phyloP scores from a whole-genome alignment of 2,797 vertebrate genomes.

The Enoplosus armatus region DNA sequence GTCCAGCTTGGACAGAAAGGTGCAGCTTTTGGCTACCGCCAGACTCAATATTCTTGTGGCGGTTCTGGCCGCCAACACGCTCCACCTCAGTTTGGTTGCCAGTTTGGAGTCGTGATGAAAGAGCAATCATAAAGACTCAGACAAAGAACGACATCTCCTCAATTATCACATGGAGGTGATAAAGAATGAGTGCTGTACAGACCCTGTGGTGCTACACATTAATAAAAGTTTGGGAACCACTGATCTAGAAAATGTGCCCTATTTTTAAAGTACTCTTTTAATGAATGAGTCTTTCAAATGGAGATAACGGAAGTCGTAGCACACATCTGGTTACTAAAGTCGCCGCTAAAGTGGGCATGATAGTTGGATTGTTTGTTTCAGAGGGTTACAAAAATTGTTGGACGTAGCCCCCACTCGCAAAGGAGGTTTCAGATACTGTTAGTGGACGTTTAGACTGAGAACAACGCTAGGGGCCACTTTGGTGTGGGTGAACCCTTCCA shows the following conservation, averaged over 20 bases:
- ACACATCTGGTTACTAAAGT: no score
- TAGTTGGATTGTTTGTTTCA: not conserved
- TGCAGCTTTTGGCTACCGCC: not conserved
- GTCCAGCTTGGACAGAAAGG: not conserved
- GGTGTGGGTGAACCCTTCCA: no score
- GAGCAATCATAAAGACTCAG: no score
- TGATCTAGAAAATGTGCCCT: not conserved
- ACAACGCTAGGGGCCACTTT: not conserved
- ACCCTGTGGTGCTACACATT: not conserved
- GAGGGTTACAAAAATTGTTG: not conserved
- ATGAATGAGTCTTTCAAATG: not conserved
- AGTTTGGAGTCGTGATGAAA: constrained; percentile 7
- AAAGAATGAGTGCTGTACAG: not conserved
- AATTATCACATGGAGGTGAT: not conserved
- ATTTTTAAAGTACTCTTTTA: no score
- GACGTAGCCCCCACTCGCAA: not conserved
- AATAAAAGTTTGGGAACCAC: not conserved
- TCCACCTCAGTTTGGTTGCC: not conserved
- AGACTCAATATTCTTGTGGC: not conserved
- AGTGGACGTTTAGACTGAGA: not conserved
- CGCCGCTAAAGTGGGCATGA: not conserved
- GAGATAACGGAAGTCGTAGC: not conserved
- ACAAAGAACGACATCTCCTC: not conserved
- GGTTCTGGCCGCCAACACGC: not conserved
- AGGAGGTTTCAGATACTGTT: not conserved